Conservation (phyloP, 2,888 invertebrate genomes). For the Tetragonisca angustula region DNA sequence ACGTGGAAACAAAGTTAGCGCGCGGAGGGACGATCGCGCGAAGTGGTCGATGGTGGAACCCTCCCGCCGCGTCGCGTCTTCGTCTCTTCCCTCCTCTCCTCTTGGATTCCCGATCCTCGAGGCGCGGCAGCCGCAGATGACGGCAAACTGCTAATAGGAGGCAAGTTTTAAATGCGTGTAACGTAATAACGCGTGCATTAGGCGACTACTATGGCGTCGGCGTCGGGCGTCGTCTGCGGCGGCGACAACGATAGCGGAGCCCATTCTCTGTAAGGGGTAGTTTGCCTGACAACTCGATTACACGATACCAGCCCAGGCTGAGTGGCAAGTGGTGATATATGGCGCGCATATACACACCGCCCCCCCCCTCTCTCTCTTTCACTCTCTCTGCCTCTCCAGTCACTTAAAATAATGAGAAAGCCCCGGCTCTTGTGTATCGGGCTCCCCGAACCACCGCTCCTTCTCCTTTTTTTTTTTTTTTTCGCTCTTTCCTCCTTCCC, state of each 20-base stretch:
- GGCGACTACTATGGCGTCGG: conserved; percentile 73
- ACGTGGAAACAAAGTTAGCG: conserved; percentile 61
- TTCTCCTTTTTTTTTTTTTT: conserved; percentile 11
- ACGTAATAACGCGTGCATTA: conserved; percentile 77
- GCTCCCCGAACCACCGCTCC: conserved; percentile 41
- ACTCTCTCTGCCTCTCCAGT: conserved; percentile 59
- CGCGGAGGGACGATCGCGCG: conserved; percentile 23
- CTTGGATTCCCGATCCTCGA: conserved; percentile 59
- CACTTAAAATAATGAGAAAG: conserved; percentile 75
- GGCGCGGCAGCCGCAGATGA: conserved; percentile 62
- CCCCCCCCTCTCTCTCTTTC: conserved; percentile 44
- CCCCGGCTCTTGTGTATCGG: conserved; percentile 57
- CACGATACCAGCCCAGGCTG: conserved; percentile 74
- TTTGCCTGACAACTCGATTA: conserved; percentile 81
- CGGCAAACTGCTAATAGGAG: conserved; percentile 74
- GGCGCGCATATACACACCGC: conserved; percentile 69
- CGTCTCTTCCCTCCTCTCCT: conserved; percentile 54
- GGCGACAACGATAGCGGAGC: conserved; percentile 73
- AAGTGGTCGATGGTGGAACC: conserved; percentile 1
- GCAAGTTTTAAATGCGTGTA: conserved; percentile 76
- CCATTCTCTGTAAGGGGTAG: conserved; percentile 77
- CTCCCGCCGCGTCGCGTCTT: not conserved
- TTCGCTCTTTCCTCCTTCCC: conserved; percentile 18
- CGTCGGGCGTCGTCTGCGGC: conserved; percentile 66
- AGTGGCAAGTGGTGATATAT: conserved; percentile 79